Conservation (phyloP, 1,140 invertebrate genomes). For the Aricia agestis region DNA sequence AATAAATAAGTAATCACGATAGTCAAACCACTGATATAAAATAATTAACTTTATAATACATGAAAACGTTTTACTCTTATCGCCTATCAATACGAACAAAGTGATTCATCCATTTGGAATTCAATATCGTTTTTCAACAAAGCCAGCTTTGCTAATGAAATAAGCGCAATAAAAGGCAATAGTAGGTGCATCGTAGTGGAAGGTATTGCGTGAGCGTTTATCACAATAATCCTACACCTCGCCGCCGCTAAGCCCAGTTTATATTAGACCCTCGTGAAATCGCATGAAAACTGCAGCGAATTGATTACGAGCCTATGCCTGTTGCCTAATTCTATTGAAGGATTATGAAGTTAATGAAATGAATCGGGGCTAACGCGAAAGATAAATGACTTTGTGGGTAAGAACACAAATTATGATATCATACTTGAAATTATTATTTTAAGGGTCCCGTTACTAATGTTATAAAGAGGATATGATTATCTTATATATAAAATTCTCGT, state of each 20-base stretch:
- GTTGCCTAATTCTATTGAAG: not conserved
- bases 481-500: too few relatives aligned
- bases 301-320: not conserved
- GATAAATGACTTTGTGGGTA: too few relatives aligned
- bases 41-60: too few relatives aligned
- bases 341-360: not conserved
- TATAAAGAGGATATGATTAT: too few relatives aligned
- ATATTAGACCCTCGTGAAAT: constrained; percentile 22
- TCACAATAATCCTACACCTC: constrained; percentile 21
- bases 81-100: not conserved
- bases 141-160: constrained; percentile 11
- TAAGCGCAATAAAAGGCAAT: constrained; percentile 20
- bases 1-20: too few relatives aligned
- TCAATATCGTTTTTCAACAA: constrained; percentile 15
- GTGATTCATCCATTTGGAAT: constrained; percentile 7
- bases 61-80: too few relatives aligned
- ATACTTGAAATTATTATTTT: too few relatives aligned
- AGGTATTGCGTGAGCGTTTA: constrained; percentile 23
- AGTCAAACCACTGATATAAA: too few relatives aligned
- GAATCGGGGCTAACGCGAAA: too few relatives aligned
- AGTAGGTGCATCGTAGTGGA: constrained; percentile 15
- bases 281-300: not conserved
- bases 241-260: constrained; percentile 18
- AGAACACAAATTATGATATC: too few relatives aligned
- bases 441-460: too few relatives aligned